These are phyloP conservation scores for Alentia gelatinosa DNA, from an alignment of 2,888 invertebrate genomes.

Conservation along the genomic window DNA sequence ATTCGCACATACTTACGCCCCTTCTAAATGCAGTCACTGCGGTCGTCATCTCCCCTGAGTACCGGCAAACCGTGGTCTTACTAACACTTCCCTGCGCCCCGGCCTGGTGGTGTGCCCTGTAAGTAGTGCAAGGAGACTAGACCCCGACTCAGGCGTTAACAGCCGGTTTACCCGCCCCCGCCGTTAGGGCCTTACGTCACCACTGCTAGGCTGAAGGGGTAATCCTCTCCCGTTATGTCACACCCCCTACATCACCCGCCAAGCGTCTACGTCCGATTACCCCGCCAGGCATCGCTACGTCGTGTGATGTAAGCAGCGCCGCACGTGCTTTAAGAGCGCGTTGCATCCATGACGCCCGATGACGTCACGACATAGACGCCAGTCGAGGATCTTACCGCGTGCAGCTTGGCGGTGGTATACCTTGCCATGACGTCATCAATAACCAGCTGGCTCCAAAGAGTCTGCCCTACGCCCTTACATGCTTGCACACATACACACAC, in stretches of 20 bases:
- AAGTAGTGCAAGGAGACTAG: background rate
- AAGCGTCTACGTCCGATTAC: background rate
- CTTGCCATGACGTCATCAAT: background rate
- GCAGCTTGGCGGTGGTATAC: slow-evolving; percentile 1
- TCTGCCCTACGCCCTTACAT: too few species aligned
- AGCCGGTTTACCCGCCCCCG: background rate
- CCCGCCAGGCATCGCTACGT: background rate
- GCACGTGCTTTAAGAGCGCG: background rate
- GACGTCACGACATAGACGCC: background rate
- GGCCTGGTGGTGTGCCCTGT: background rate
- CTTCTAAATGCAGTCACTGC: too few species aligned
- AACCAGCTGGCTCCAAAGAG: too few species aligned
- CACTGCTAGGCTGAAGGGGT: background rate
- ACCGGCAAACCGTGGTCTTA: too few species aligned
- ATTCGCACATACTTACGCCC: too few species aligned
- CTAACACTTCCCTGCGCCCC: too few species aligned
- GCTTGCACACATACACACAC: too few species aligned
- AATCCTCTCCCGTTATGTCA: background rate
- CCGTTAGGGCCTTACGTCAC: background rate
- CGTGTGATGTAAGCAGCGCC: background rate
- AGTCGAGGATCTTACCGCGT: background rate
- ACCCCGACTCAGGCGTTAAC: background rate
- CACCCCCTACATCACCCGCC: background rate
- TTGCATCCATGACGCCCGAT: background rate
- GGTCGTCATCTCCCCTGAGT: too few species aligned